Evolutionary conservation across 1,140 invertebrate genomes (phyloP).

Genomic region (Leptopilina boulardi): DNA sequence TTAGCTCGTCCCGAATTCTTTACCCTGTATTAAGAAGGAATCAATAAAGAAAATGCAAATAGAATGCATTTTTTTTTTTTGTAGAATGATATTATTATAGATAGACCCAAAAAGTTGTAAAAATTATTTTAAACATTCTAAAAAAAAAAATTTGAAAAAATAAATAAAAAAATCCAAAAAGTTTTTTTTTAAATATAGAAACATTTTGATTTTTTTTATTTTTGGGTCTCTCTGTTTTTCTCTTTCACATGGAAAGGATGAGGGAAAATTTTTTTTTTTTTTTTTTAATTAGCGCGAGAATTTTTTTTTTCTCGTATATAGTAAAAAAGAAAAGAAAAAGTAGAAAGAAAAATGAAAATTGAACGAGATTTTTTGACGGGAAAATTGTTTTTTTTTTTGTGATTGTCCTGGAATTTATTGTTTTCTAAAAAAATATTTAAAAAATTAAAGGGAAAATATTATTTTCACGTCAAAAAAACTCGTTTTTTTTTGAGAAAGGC

Average conservation of each 20-base stretch:
- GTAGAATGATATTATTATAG: not conserved
- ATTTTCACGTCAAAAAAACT: slow-evolving; percentile 62
- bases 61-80: slow-evolving; percentile 32
- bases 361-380: slow-evolving; percentile 56
- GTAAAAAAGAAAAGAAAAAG: slow-evolving; percentile 58
- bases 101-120: not conserved
- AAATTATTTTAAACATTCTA: not conserved
- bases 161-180: no score
- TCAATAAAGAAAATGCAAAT: slow-evolving; percentile 42
- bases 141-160: no score
- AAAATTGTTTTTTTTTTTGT: no score
- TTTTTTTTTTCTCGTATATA: no score
- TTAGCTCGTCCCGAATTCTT: slow-evolving; percentile 11
- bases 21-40: slow-evolving; percentile 37
- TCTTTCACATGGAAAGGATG: no score
- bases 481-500: slow-evolving; percentile 67
- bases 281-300: no score
- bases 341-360: slow-evolving; percentile 51
- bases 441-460: slow-evolving; percentile 64
- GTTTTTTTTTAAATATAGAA: no score
- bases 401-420: slow-evolving; percentile 74
- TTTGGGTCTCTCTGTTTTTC: no score
- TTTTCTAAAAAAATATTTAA: slow-evolving; percentile 48
- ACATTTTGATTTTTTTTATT: no score
- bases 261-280: no score